These are phyloP conservation scores for Pyrgilauda ruficollis DNA, from an alignment of 2,113 vertebrate species.

Conservation along the genomic window DNA sequence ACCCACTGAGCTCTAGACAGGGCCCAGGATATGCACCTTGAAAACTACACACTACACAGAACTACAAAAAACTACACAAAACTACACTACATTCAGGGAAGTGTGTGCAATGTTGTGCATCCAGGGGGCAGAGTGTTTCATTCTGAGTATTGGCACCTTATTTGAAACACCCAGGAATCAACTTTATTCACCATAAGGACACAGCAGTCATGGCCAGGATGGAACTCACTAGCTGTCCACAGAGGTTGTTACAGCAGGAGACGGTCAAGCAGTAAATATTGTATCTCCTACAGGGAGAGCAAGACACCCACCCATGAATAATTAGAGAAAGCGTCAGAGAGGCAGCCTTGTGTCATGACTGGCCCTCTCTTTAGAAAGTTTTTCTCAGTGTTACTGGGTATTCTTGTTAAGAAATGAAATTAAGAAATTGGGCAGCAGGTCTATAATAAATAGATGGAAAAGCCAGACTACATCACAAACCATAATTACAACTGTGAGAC, in stretches of 20 bases:
- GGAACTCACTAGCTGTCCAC: background rate
- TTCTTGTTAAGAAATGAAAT: background rate
- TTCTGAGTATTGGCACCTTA: background rate
- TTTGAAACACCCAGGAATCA: background rate
- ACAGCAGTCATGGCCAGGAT: background rate
- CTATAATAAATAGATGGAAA: background rate
- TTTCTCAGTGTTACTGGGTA: background rate
- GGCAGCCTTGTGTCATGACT: background rate
- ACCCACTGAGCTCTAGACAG: background rate
- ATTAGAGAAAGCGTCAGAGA: background rate
- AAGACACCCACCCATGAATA: background rate
- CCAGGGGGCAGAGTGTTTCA: fast-evolving
- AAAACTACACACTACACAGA: background rate
- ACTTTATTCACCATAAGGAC: background rate
- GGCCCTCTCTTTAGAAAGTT: background rate
- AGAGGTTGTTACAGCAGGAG: background rate
- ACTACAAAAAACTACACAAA: no score
- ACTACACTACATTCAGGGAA: background rate
- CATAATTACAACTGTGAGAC: background rate
- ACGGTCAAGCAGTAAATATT: background rate
- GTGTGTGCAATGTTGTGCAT: no score
- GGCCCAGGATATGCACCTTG: background rate
- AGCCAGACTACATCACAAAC: background rate
- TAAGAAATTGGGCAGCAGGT: background rate
- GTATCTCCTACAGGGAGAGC: background rate